Conservation (phyloP, 2,797 vertebrate genomes). For the Lutjanus argentimaculatus region DNA sequence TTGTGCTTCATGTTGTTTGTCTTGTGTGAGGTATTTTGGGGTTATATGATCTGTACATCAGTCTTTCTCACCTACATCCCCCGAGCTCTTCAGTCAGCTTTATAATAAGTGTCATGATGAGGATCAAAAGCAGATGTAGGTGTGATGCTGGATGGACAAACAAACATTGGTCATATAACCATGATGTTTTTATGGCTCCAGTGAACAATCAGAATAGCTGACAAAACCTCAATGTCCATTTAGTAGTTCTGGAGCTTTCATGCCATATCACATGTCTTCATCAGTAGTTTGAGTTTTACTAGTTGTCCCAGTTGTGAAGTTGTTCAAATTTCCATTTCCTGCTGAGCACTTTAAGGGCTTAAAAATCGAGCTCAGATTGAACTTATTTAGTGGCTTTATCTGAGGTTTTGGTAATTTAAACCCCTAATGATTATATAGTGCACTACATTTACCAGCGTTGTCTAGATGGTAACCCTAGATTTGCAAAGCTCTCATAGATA, state of each 20-base stretch:
- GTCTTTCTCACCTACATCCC: background rate
- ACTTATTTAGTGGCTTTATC: background rate
- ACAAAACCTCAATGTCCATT: slow-evolving; percentile 4
- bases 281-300: background rate
- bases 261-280: background rate
- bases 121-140: background rate
- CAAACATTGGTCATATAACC: background rate
- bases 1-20: background rate
- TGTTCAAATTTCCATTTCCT: background rate
- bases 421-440: too few relatives aligned
- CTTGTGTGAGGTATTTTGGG: background rate
- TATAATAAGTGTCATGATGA: slow-evolving; percentile 19
- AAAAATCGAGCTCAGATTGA: background rate
- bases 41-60: background rate
- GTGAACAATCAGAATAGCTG: background rate
- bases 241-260: background rate
- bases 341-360: background rate
- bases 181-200: background rate
- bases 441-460: too few relatives aligned
- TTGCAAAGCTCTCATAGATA: too few relatives aligned
- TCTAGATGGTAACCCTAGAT: too few relatives aligned
- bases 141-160: slow-evolving; percentile 9
- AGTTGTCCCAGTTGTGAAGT: background rate
- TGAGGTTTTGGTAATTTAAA: background rate
- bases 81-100: background rate